Percentiles rank a stretch among this genome's conserved stretches.
phyloP scores from a whole-genome alignment of 2,888 invertebrate genomes.

The Leptopterna dolabrata region DNA sequence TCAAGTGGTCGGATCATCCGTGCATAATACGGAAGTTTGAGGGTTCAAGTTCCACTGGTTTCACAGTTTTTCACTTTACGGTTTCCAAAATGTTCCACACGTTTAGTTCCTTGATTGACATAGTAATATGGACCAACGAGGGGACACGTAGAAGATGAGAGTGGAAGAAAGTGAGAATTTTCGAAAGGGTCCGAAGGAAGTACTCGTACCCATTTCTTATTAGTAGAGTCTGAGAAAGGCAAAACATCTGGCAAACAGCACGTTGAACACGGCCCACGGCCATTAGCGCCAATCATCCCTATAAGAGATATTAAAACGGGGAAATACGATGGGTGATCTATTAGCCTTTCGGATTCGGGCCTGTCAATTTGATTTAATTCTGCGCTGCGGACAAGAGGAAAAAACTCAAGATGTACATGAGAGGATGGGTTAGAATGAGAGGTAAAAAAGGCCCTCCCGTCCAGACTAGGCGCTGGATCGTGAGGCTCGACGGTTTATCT shows the following conservation, averaged over 20 bases:
- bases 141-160: no score
- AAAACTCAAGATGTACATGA: background rate
- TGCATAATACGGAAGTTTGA: no score
- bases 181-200: background rate
- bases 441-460: background rate
- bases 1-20: no score
- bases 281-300: constrained; percentile 14
- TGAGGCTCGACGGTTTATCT: background rate
- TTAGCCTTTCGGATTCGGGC: background rate
- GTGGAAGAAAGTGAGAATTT: background rate
- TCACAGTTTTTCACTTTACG: no score
- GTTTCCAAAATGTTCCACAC: no score
- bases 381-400: background rate
- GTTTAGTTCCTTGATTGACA: no score
- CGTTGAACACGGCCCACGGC: background rate
- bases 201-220: background rate
- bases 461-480: constrained; percentile 5
- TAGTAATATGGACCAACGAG: no score
- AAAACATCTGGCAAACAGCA: background rate
- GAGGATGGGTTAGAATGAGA: background rate
- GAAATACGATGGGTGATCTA: constrained; percentile 8
- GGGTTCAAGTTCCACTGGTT: no score
- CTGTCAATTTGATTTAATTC: constrained; percentile 30
- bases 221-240: background rate
- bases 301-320: background rate